phyloP scores from a whole-genome alignment of 2,113 vertebrate species.

The Seriola aureovittata region DNA sequence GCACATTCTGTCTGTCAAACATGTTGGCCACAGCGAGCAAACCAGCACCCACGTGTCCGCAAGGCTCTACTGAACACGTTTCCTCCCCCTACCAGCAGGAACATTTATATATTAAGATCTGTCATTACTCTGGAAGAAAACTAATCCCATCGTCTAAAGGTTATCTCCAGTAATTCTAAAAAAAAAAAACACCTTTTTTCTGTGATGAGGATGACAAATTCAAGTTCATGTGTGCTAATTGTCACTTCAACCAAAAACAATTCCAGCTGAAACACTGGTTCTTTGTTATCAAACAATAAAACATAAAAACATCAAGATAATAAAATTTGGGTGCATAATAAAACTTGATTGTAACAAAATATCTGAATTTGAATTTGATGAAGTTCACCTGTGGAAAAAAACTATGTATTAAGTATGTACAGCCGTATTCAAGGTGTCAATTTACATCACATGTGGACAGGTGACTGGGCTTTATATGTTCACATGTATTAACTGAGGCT shows the following conservation, averaged over 20 bases:
- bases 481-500: neutral
- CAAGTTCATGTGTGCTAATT: neutral
- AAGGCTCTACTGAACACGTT: slow-evolving; percentile 25
- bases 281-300: neutral
- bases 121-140: neutral
- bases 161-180: neutral
- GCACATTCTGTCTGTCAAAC: slow-evolving; percentile 70
- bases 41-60: slow-evolving; percentile 46
- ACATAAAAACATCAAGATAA: neutral
- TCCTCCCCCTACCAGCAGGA: neutral
- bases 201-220: neutral
- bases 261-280: neutral
- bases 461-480: neutral
- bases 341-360: neutral
- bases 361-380: too few species aligned
- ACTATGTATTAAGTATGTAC: too few species aligned
- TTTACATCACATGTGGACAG: neutral
- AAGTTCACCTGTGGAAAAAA: too few species aligned
- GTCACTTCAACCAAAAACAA: neutral
- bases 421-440: too few species aligned
- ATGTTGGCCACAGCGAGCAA: slow-evolving; percentile 46
- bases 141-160: neutral
- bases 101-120: slow-evolving; percentile 1
- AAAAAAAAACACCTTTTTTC: neutral
- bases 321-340: neutral